Evolutionary conservation across 1,140 invertebrate species (phyloP).

Genomic region (Leguminivora glycinivorella): DNA sequence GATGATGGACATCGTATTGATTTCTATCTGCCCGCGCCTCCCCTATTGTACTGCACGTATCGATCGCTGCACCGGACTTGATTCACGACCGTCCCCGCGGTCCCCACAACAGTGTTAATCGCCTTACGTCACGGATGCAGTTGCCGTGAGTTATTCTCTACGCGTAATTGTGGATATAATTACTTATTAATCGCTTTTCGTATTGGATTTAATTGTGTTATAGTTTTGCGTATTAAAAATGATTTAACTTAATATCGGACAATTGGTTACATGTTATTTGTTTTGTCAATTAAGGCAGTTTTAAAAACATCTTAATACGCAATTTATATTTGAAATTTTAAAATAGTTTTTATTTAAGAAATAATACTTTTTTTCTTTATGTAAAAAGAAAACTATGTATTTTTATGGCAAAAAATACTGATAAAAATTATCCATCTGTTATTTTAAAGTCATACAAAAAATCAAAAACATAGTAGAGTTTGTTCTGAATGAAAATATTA

Average conservation of each 20-base stretch:
- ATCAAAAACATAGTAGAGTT: too few species aligned
- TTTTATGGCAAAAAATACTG: too few species aligned
- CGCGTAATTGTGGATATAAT: background rate
- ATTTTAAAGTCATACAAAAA: background rate
- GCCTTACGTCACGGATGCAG: slow-evolving; percentile 50
- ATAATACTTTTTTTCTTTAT: background rate
- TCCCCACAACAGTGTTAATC: background rate
- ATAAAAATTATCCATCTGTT: too few species aligned
- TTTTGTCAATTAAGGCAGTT: slow-evolving; percentile 13
- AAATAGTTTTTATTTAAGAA: background rate
- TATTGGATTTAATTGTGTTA: slow-evolving; percentile 15
- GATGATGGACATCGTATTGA: slow-evolving; percentile 79
- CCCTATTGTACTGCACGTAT: slow-evolving; percentile 74
- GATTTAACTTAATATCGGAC: slow-evolving; percentile 8
- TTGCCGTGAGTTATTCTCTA: slow-evolving; percentile 38
- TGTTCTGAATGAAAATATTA: too few species aligned
- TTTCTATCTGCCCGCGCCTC: slow-evolving; percentile 78
- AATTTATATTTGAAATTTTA: background rate
- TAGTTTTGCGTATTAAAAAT: slow-evolving; percentile 13
- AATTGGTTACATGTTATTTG: slow-evolving; percentile 11
- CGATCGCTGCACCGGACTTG: slow-evolving; percentile 71
- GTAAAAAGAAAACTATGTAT: background rate
- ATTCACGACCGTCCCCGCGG: background rate
- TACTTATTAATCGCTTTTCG: slow-evolving; percentile 2
- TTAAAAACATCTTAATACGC: slow-evolving; percentile 8